Base-by-base conservation (phyloP, 2,888 invertebrate genomes). In the Disparrhopalites patrizii region DNA sequence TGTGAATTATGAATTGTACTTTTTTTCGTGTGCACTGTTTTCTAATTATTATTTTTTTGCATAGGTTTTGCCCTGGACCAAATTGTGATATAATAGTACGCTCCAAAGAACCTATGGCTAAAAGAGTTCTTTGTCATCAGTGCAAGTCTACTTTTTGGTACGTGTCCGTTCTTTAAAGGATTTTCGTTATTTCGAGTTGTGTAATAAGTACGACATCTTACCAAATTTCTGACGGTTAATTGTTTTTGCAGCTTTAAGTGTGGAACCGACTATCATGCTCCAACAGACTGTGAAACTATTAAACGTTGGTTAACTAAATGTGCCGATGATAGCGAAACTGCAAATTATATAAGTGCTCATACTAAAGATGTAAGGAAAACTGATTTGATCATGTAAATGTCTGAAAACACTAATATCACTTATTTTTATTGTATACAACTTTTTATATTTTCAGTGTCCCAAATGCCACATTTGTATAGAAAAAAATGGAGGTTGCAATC, bases 401-500 rank as follows among this genome's bases (percentile, higher is more conserved):
- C n/a, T n/a, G n/a, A n/a, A n/a, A n/a, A n/a, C n/a, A n/a, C n/a
- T n/a, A n/a, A n/a, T n/a, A n/a, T n/a, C n/a, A n/a, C n/a, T n/a
- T n/a, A n/a, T n/a, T n/a, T n/a, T n/a, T n/a, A n/a, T 18, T 50
- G n/a, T n/a, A n/a, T n/a, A n/a, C n/a, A n/a, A n/a, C n/a, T n/a
- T n/a, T n/a, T 40, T 47, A 52, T 30, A 18, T 69, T 67, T 13
- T 64, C 13, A 83, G 86, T 99, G 99, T 80, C 98, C 99, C 67
- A 93, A 93, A 81, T 99, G 99, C 83, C 95, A 97, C 83, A 95
- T 98, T 76, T 98, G 98, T 83, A 99, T 99, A 81, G 99, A 99
- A 81, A 99, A 99, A 81, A 99, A 98, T 82, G 99, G 99, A 64
- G 99, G 99, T 1, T 99, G 98, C 80, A 99, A 99, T 82, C 99